Evolutionary conservation across 2,888 invertebrate species (phyloP), one percentile per base, ranked within the genome.

Genomic region (Rhagonycha lutea): DNA sequence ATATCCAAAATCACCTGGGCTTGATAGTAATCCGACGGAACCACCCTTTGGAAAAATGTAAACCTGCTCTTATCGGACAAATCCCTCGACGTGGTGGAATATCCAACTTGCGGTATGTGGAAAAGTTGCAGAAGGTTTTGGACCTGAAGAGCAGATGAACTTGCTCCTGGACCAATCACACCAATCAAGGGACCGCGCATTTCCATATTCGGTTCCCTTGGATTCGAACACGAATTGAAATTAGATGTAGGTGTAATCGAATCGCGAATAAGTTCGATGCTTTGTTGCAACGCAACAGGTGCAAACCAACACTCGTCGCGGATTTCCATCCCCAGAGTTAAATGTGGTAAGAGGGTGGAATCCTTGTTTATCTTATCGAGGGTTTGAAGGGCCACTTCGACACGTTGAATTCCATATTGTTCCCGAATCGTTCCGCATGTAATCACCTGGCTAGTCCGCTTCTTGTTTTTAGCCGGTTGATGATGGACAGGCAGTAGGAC

Each of bases 261-360:
- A 84, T 93, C 93, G 68, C 94, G 90, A 80, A 94, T 93, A 82
- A 94, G 91, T 87, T 94, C 93, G 79, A 94, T 92, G 84, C 92
- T 92, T 87, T 94, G 94, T 83, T 94, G 94, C 79, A 95, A 89
- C 29, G 95, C 94, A 4, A 94, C 93, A 14, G 94, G 92, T 3
- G 94, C 92, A 83, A 94, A 94, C 95, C 95, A 95, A 86, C 95
- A 95, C 24, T 94, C 94, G 87, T 95, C 95, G 3, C 94, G 89
- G 77, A 94, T 93, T 86, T 94, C 94, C 73, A 93, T 91, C 26
- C 94, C 94, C 65, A 90, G 84, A 63, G 85, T 87, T 74, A 90
- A 82, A 73, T 89, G 89, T 8, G 91, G 91, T 75, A 93, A 86
- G 75, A 94, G 88, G 67, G 87, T 86, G 0, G 88, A 85, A 82